Base-by-base conservation (phyloP, 2,797 vertebrate species). In the Tapera naevia region DNA sequence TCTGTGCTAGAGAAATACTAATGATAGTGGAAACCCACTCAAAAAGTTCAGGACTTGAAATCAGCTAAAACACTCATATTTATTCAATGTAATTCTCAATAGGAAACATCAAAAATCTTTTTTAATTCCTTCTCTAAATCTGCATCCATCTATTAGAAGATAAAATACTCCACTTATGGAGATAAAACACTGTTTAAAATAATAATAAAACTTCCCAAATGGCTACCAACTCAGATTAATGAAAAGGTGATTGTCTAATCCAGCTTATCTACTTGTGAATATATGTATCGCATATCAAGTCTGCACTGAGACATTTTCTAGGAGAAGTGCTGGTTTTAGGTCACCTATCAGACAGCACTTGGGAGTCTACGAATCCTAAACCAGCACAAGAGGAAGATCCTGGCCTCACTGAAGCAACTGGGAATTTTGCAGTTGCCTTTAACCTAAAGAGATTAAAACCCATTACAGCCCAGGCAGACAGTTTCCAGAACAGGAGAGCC, bases 371-470 rank as follows among this genome's bases (percentile, higher is more conserved):
- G 9, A 27, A 53, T 30, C 32, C 27, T 17, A 61, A 88, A 45
- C 9, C 18, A 67, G 57, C 0, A 0, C 0, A 4, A 60, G 23
- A 3, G 35, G 46, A 56, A 75, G 33, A 86, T 43, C 67, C 33
- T 46, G 32, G 27, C 18, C 61, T 54, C 65, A 74, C 12, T 18
- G 53, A 83, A 75, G 17, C 57, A 80, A 69, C 22, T 4, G 18
- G 54, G 37, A 83, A 83, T 86, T 78, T 39, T 88, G 30, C 45
- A 45, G 30, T 15, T 51, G 65, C 69, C 33, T 75, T 88, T 35
- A 54, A 41, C 15, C 65, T 54, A 2, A 14, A 45, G 12, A 87
- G n/a, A 22, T 33, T 33, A 43, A 86, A 78, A 7, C 24, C 22
- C 18, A 25, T 25, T 41, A 37, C 24, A 24, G 23, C 43, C 64